A percentile compares a stretch with the other conserved stretches of the same genome.
These are phyloP conservation scores for Drosophila tropicalis DNA, from an alignment of 1,140 invertebrate species.

Conservation along the genomic window DNA sequence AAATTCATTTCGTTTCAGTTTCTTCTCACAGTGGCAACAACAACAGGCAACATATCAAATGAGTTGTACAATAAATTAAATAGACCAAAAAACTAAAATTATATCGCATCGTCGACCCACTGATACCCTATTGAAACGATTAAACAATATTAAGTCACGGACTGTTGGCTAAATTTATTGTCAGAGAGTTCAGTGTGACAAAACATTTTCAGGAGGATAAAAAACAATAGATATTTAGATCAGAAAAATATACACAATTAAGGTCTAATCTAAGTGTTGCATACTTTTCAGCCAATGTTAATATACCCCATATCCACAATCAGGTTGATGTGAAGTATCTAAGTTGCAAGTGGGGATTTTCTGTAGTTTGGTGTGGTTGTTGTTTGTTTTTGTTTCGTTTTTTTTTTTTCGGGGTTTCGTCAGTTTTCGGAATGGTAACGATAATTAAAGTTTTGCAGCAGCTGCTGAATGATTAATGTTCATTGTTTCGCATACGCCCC, in stretches of 20 bases:
- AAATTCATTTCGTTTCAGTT: slow-evolving; percentile 31
- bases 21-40: slow-evolving; percentile 20
- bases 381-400: background rate
- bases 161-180: no score
- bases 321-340: background rate
- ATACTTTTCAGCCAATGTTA: no score
- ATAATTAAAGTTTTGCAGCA: slow-evolving; percentile 70
- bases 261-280: background rate
- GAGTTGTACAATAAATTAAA: slow-evolving; percentile 59
- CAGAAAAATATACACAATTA: no score
- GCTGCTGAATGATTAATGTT: slow-evolving; percentile 65
- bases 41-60: slow-evolving; percentile 21
- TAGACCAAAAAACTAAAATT: slow-evolving; percentile 55
- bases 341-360: slow-evolving; percentile 13
- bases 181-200: no score
- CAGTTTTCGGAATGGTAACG: slow-evolving; percentile 59
- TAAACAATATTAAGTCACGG: background rate
- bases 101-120: background rate
- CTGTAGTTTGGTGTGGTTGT: background rate
- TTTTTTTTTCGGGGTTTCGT: slow-evolving; percentile 47
- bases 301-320: background rate
- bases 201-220: no score
- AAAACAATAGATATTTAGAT: no score
- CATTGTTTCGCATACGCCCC: slow-evolving; percentile 69
- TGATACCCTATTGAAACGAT: background rate